Conservation (phyloP, 2,113 vertebrate species). For the Malurus melanocephalus region DNA sequence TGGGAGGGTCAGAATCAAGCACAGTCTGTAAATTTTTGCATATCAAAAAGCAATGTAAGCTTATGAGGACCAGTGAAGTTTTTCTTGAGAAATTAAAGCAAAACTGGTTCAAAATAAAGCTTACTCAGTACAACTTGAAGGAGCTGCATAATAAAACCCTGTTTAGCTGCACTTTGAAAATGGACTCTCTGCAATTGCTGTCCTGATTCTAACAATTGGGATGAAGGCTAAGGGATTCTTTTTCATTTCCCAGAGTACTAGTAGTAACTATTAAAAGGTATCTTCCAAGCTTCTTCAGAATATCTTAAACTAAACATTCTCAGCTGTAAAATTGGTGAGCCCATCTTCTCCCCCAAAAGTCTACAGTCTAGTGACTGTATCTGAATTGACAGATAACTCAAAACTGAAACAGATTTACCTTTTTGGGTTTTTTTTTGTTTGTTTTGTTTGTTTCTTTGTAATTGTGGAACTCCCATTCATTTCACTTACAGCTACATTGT, state of each 20-base stretch:
- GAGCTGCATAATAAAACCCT: constrained; percentile 37
- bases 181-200: constrained; percentile 34
- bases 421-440: not conserved
- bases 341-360: constrained; percentile 45
- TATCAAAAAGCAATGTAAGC: constrained; percentile 59
- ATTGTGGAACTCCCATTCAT: constrained; percentile 68
- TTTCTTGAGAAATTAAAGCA: constrained; percentile 42
- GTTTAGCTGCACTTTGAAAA: constrained; percentile 40
- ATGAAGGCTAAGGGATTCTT: constrained; percentile 11
- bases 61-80: constrained; percentile 2
- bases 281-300: constrained; percentile 39
- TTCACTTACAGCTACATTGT: constrained; percentile 68
- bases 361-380: constrained; percentile 46
- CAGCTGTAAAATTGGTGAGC: constrained; percentile 25
- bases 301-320: constrained; percentile 33
- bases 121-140: constrained; percentile 39
- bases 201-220: constrained; percentile 31
- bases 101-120: constrained; percentile 31
- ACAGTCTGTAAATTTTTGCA: constrained; percentile 64
- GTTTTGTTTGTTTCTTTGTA: constrained; percentile 65
- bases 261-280: constrained; percentile 11
- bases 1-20: constrained; percentile 63
- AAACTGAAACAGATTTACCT: constrained; percentile 36
- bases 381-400: constrained; percentile 48
- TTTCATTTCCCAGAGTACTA: constrained; percentile 5